Evolutionary conservation across 2,888 invertebrate species (phyloP).

Genomic region (Caenorhabditis doughertyi): DNA sequence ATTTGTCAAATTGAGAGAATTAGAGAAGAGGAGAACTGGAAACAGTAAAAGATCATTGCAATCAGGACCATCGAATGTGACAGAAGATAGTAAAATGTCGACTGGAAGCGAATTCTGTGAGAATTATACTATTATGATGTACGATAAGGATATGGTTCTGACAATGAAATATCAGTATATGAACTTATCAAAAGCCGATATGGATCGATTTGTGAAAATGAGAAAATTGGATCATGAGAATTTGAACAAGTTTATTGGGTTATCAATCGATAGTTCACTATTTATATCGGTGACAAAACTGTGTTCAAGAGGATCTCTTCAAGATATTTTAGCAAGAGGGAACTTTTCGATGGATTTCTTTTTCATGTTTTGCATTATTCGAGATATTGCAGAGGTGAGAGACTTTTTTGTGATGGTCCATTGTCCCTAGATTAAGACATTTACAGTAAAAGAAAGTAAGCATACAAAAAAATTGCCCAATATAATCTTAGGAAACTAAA

Average conservation of each 20-base stretch:
- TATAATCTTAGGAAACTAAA: too few species aligned
- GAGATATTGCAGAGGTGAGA: conserved; percentile 66
- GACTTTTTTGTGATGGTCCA: too few species aligned
- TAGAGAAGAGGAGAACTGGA: conserved; percentile 30
- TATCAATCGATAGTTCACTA: conserved; percentile 75
- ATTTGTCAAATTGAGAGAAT: conserved; percentile 34
- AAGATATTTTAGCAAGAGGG: conserved; percentile 69
- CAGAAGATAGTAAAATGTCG: conserved; percentile 22
- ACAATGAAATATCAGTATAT: conserved; percentile 56
- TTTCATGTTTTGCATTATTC: conserved; percentile 73
- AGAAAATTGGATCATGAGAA: conserved; percentile 48
- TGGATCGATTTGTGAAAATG: conserved; percentile 52
- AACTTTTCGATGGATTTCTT: conserved; percentile 74
- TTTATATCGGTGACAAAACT: conserved; percentile 76
- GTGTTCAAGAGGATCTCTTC: conserved; percentile 72
- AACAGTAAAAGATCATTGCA: conserved; percentile 33
- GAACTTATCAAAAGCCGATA: conserved; percentile 30
- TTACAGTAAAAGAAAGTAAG: background rate
- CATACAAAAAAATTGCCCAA: too few species aligned
- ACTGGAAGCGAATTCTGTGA: conserved; percentile 42
- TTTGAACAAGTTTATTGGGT: conserved; percentile 78
- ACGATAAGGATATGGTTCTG: conserved; percentile 66
- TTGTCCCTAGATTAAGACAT: background rate
- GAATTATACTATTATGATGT: conserved; percentile 48
- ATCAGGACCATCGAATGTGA: conserved; percentile 22